These are phyloP conservation scores for Falco berigora DNA, from an alignment of 2,797 vertebrate species.

Conservation along the genomic window DNA sequence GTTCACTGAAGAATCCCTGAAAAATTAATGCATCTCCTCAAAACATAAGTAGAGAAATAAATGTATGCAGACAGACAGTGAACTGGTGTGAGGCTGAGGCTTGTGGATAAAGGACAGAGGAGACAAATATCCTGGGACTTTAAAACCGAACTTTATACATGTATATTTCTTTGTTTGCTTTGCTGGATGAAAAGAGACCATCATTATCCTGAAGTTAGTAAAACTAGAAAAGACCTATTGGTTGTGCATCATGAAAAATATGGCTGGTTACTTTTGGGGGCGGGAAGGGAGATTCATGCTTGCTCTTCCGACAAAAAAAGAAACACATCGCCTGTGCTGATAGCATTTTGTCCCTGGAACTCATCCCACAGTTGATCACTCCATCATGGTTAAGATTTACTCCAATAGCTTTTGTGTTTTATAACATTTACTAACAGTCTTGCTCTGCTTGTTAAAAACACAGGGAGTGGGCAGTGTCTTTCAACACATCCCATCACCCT, in stretches of 20 bases:
- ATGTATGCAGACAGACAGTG: background rate
- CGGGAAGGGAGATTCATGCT: background rate
- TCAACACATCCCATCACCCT: accelerated
- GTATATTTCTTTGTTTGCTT: background rate
- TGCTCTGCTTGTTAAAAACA: background rate
- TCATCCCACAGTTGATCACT: background rate
- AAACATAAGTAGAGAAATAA: background rate
- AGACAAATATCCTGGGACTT: background rate
- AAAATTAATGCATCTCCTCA: background rate
- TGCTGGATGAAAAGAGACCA: background rate
- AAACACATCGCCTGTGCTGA: background rate
- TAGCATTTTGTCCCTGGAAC: background rate
- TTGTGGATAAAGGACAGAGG: background rate
- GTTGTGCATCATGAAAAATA: background rate
- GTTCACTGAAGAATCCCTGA: background rate
- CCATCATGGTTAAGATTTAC: background rate
- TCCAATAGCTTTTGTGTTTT: background rate
- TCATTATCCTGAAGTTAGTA: background rate
- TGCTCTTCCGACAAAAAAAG: background rate
- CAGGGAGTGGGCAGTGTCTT: background rate
- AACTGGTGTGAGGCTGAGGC: background rate
- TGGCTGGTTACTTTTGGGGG: background rate
- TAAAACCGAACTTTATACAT: background rate
- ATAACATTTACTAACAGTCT: background rate
- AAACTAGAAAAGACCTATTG: background rate